Conservation (phyloP, 2,113 vertebrate genomes). For the Phocoena phocoena region DNA sequence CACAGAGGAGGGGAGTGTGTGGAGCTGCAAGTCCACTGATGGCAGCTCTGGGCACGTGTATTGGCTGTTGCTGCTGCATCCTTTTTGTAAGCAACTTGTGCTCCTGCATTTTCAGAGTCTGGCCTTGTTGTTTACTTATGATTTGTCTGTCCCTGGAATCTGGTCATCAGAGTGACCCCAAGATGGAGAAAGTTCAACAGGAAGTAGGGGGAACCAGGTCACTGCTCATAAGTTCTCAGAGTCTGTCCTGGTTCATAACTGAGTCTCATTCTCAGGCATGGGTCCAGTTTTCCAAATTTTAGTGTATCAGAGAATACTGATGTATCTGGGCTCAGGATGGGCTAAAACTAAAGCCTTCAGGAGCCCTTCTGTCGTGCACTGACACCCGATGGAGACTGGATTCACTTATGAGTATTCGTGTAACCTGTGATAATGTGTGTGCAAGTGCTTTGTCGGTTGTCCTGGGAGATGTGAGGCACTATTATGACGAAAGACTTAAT, state of each 20-base stretch:
- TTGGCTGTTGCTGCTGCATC: background rate
- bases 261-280: background rate
- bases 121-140: background rate
- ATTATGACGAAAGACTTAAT: background rate
- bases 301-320: background rate
- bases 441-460: background rate
- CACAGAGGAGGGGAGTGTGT: fast-evolving
- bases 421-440: background rate
- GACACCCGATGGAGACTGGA: background rate
- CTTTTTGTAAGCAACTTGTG: background rate
- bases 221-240: background rate
- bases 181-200: background rate
- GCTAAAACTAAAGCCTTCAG: background rate
- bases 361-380: background rate
- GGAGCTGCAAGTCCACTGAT: fast-evolving
- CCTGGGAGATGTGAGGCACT: background rate
- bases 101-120: background rate
- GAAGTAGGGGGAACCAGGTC: background rate
- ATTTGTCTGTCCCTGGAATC: background rate
- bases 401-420: background rate
- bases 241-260: background rate
- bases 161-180: background rate
- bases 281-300: background rate
- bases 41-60: fast-evolving
- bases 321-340: background rate